Evolutionary conservation across 2,797 vertebrate genomes (phyloP).

Genomic region (Dendrocincla fuliginosa): DNA sequence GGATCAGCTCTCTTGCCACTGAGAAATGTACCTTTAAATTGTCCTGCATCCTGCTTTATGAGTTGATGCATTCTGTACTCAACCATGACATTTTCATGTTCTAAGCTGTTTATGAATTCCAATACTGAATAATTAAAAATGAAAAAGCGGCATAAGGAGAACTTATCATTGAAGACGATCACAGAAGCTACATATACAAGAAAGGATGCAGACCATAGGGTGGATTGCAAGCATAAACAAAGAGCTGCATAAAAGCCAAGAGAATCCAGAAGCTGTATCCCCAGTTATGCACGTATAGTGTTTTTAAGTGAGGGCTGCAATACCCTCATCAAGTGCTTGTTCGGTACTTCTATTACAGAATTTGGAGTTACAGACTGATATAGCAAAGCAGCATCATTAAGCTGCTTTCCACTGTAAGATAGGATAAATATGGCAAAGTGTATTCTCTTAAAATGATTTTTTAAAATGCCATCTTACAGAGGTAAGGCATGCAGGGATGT

Average conservation of each 20-base stretch:
- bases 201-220: not conserved
- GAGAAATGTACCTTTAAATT: conserved; percentile 31
- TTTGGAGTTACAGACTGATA: not conserved
- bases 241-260: not conserved
- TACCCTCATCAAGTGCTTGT: not conserved
- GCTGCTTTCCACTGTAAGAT: not conserved
- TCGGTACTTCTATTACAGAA: not conserved
- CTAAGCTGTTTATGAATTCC: conserved; percentile 17
- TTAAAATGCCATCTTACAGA: not conserved
- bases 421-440: not conserved
- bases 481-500: not conserved
- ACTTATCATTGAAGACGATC: not conserved
- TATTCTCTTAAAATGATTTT: not conserved
- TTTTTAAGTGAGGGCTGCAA: not conserved
- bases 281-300: not conserved
- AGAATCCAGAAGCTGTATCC: not conserved
- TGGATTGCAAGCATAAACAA: not conserved
- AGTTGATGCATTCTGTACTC: not conserved
- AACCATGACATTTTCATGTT: not conserved
- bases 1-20: not conserved
- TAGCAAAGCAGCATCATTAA: not conserved
- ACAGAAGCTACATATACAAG: not conserved
- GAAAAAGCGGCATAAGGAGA: not conserved
- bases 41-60: not conserved
- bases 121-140: conserved; percentile 14